Evolutionary conservation across 1,140 invertebrate species (phyloP).

Genomic region (Harlomillsia oculata): DNA sequence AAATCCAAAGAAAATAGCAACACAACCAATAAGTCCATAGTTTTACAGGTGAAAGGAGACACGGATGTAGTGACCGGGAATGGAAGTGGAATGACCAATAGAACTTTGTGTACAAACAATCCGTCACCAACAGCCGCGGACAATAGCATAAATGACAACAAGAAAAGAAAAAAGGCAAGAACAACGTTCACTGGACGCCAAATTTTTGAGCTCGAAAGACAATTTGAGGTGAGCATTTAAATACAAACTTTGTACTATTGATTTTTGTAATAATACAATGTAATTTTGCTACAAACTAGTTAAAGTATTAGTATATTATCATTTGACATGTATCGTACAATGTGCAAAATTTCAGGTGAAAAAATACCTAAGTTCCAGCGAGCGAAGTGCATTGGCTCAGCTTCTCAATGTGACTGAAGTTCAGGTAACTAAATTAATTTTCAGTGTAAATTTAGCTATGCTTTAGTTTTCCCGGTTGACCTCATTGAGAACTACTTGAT

Average conservation of each 20-base stretch:
- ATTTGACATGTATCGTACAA: too few species aligned
- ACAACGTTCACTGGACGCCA: slow-evolving; percentile 91
- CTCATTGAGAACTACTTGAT: too few species aligned
- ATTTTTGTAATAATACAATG: too few species aligned
- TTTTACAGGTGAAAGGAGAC: slow-evolving; percentile 18
- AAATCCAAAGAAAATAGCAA: slow-evolving; percentile 14
- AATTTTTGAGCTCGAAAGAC: slow-evolving; percentile 90
- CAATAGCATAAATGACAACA: slow-evolving; percentile 40
- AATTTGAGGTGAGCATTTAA: slow-evolving; percentile 59
- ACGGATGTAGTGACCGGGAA: neutral
- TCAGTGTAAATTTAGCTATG: slow-evolving; percentile 6
- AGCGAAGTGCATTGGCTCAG: slow-evolving; percentile 86
- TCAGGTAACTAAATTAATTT: slow-evolving; percentile 65
- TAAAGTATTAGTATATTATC: too few species aligned
- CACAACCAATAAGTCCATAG: slow-evolving; percentile 2
- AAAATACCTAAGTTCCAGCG: slow-evolving; percentile 91
- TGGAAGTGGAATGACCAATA: slow-evolving; percentile 1
- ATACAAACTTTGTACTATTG: neutral
- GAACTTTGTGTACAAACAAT: too few species aligned
- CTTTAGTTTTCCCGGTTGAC: slow-evolving; percentile 2
- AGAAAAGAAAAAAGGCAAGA: slow-evolving; percentile 84
- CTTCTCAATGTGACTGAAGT: slow-evolving; percentile 88
- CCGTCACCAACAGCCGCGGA: slow-evolving; percentile 1
- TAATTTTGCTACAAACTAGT: too few species aligned
- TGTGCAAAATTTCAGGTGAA: slow-evolving; percentile 54